Percentiles rank a stretch among this genome's conserved stretches.
phyloP scores from a whole-genome alignment of 2,888 invertebrate species.

The Parnassius smintheus region DNA sequence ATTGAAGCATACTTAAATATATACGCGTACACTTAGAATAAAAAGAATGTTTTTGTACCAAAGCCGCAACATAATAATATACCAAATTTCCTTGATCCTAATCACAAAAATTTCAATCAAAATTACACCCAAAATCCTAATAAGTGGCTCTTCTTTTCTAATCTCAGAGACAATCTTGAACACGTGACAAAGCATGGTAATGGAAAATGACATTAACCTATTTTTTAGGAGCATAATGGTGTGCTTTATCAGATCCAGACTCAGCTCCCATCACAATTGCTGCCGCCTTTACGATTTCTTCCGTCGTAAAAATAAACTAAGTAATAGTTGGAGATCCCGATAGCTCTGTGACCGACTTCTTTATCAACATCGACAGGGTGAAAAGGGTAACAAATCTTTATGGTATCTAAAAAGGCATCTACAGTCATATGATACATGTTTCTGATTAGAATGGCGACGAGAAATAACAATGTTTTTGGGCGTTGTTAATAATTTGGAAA shows the following conservation, averaged over 20 bases:
- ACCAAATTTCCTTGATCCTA: constrained; percentile 1
- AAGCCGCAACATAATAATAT: constrained; percentile 1
- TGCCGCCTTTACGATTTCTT: constrained; percentile 41
- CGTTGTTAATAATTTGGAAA: background rate
- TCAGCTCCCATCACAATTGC: constrained; percentile 53
- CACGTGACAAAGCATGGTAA: constrained; percentile 73
- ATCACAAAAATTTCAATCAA: constrained; percentile 15
- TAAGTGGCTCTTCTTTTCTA: constrained; percentile 34
- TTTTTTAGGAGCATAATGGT: constrained; percentile 48
- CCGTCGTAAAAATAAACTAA: constrained; percentile 47
- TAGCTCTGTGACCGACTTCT: constrained; percentile 58
- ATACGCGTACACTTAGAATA: background rate
- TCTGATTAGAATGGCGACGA: constrained; percentile 30
- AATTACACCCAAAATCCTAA: constrained; percentile 30
- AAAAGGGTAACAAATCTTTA: constrained; percentile 56
- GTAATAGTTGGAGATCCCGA: constrained; percentile 33
- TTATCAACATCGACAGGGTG: constrained; percentile 51
- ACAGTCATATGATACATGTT: constrained; percentile 4
- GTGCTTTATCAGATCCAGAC: constrained; percentile 58
- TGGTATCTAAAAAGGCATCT: constrained; percentile 46
- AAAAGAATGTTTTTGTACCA: background rate
- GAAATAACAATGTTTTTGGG: constrained; percentile 32
- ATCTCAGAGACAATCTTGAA: constrained; percentile 53
- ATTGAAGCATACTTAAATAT: no score
- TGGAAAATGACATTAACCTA: constrained; percentile 71